Percentiles rank a stretch among this genome's conserved stretches.
phyloP scores from a whole-genome alignment of 1,140 invertebrate species.

The Cyclargus thomasi region DNA sequence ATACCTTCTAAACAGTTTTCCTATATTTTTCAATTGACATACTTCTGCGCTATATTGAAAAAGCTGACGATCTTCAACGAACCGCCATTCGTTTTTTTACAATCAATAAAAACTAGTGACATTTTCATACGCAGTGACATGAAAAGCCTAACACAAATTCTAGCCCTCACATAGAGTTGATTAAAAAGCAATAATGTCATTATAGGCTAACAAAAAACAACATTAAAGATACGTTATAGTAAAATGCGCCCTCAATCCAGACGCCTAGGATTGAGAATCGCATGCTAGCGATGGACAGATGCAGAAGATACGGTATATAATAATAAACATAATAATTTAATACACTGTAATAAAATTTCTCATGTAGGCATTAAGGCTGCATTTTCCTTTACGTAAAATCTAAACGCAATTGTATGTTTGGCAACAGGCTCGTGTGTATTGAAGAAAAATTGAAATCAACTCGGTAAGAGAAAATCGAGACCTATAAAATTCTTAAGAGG shows the following conservation, averaged over 20 bases:
- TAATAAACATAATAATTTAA: slow-evolving; percentile 17
- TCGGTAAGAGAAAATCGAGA: too few species aligned
- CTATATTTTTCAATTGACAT: neutral
- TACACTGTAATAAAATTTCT: slow-evolving; percentile 11
- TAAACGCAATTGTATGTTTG: neutral
- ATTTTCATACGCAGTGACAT: slow-evolving; percentile 14
- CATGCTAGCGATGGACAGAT: slow-evolving; percentile 17
- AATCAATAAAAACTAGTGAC: slow-evolving; percentile 6
- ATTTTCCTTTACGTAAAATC: slow-evolving; percentile 9
- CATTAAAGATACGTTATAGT: neutral
- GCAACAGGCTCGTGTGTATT: neutral
- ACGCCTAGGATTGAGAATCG: neutral
- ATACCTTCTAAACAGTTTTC: neutral
- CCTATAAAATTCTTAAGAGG: too few species aligned
- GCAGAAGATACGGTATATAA: slow-evolving; percentile 16
- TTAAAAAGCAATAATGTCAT: slow-evolving; percentile 40
- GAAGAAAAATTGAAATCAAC: neutral
- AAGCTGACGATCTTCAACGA: neutral
- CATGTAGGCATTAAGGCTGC: neutral
- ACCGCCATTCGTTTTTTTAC: neutral
- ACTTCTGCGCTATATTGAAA: neutral
- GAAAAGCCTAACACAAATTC: slow-evolving; percentile 24
- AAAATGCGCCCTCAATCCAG: slow-evolving; percentile 5
- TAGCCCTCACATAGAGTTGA: slow-evolving; percentile 37
- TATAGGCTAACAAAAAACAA: slow-evolving; percentile 19